Evolutionary conservation across 2,797 vertebrate genomes (phyloP).

Genomic region (Ibycter americanus): DNA sequence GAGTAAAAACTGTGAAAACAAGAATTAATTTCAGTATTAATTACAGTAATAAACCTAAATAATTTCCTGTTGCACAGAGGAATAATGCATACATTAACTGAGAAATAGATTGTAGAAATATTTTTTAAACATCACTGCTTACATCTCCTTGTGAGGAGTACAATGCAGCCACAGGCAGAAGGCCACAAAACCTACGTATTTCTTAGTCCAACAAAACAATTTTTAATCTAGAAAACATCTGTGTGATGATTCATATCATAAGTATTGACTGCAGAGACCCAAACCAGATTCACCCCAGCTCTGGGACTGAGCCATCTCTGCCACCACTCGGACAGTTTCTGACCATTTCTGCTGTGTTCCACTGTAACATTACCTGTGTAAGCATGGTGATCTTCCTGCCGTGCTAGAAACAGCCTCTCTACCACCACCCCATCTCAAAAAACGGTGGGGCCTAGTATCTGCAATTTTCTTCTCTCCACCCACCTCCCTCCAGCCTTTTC

Average conservation of each 20-base stretch:
- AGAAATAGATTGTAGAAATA: neutral
- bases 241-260: neutral
- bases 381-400: neutral
- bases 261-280: neutral
- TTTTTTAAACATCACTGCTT: neutral
- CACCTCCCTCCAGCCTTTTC: neutral
- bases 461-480: neutral
- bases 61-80: neutral
- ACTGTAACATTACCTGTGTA: no score
- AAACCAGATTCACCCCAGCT: neutral
- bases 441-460: rapidly evolving
- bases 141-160: neutral
- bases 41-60: neutral
- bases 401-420: neutral
- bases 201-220: rapidly evolving
- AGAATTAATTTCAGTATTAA: neutral
- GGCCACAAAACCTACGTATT: neutral
- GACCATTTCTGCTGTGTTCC: neutral
- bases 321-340: neutral
- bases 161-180: neutral
- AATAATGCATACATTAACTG: neutral
- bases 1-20: neutral
- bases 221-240: neutral
- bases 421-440: neutral
- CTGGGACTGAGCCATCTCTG: neutral